These are phyloP conservation scores for Furcula furcula DNA, from an alignment of 2,888 invertebrate species.

Conservation along the genomic window DNA sequence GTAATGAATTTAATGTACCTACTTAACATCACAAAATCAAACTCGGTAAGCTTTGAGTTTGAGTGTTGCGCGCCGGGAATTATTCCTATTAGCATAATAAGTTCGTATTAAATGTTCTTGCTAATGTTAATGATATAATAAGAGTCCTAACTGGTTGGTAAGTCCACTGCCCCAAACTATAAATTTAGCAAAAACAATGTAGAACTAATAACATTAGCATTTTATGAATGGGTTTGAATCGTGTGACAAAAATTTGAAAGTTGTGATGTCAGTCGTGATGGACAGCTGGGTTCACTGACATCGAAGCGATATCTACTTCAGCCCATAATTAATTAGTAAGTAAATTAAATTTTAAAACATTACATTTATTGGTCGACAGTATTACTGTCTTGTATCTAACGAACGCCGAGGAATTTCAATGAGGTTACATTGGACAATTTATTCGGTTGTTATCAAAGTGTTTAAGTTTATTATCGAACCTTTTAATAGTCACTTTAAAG, in stretches of 20 bases:
- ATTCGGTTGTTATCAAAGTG: background rate
- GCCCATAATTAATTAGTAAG: conserved; percentile 13
- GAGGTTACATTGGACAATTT: background rate
- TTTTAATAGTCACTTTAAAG: background rate
- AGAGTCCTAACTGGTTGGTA: conserved; percentile 45
- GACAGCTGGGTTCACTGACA: conserved; percentile 33
- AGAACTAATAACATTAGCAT: conserved; percentile 66
- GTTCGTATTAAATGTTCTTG: conserved; percentile 49
- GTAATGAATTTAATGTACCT: conserved; percentile 29
- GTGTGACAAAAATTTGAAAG: conserved; percentile 61
- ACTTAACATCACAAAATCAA: conserved; percentile 16
- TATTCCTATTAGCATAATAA: conserved; percentile 36
- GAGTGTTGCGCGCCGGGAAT: conserved; percentile 25
- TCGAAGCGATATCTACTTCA: conserved; percentile 21
- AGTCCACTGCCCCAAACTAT: conserved; percentile 48
- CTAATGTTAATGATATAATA: conserved; percentile 63
- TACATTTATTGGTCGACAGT: conserved; percentile 11
- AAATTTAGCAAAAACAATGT: conserved; percentile 66
- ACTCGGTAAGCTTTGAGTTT: conserved; percentile 19
- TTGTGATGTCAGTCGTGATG: conserved; percentile 41
- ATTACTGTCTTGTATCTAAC: conserved; percentile 2
- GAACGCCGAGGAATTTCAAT: conserved; percentile 1
- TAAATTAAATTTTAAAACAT: conserved; percentile 11
- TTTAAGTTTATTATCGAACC: background rate
- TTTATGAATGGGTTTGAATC: conserved; percentile 65